Conservation (phyloP, 2,797 vertebrate species). For the Tinamus major region DNA sequence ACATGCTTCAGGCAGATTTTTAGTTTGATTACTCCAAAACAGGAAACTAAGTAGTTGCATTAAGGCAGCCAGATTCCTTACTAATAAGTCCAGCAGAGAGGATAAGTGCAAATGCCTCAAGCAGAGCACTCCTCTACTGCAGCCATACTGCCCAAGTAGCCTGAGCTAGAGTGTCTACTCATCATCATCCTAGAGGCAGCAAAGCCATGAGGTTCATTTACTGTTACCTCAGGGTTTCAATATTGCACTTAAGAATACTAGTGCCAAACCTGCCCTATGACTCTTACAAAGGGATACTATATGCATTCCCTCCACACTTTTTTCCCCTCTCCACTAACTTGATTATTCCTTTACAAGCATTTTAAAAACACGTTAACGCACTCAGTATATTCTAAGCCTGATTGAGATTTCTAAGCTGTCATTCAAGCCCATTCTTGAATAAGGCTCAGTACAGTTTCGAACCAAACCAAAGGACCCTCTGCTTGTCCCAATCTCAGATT, state of each 20-base stretch:
- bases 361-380: not conserved
- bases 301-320: not conserved
- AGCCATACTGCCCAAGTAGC: not conserved
- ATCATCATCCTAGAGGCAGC: accelerated
- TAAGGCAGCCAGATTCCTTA: not conserved
- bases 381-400: not conserved
- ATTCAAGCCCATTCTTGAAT: not conserved
- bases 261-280: not conserved
- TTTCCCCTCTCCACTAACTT: not conserved
- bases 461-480: not conserved
- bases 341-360: not conserved
- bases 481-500: not conserved
- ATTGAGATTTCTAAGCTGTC: not conserved
- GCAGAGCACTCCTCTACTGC: not conserved
- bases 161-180: not conserved
- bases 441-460: not conserved
- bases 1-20: not conserved
- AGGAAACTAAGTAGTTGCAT: not conserved
- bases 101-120: not conserved
- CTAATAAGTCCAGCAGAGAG: not conserved
- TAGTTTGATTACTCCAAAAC: not conserved
- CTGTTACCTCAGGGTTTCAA: not conserved
- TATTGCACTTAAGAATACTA: not conserved
- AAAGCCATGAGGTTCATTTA: not conserved
- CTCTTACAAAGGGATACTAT: not conserved